Percentiles rank a stretch among this genome's conserved stretches.
phyloP scores from a whole-genome alignment of 2,113 vertebrate species.

The Platichthys stellatus region DNA sequence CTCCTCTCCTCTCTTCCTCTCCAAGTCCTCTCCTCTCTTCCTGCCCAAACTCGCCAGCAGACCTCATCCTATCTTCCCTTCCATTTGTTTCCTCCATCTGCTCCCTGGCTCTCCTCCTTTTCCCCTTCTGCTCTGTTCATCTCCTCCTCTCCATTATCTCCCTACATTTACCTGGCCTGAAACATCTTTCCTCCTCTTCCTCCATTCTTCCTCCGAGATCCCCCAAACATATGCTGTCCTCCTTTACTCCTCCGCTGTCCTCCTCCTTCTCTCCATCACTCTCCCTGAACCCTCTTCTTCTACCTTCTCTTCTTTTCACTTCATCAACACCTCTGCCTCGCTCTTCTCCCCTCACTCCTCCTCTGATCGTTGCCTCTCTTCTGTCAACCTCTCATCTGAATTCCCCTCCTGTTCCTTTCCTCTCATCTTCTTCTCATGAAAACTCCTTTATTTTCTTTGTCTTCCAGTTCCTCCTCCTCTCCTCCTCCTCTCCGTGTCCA shows the following conservation, averaged over 20 bases:
- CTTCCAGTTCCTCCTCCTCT: slow-evolving; percentile 4
- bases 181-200: background rate
- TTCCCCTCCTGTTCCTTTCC: background rate
- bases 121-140: background rate
- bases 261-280: no score
- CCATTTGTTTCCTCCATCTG: background rate
- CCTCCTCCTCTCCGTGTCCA: slow-evolving; percentile 6
- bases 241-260: no score
- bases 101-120: background rate
- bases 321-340: background rate
- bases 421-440: background rate
- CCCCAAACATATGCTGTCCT: no score
- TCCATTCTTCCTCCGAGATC: background rate
- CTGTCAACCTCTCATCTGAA: background rate
- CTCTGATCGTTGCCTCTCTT: background rate
- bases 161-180: background rate
- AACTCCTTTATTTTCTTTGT: background rate
- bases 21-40: slow-evolving; percentile 42
- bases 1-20: slow-evolving; percentile 5
- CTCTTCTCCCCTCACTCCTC: background rate
- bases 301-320: background rate
- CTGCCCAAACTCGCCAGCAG: background rate
- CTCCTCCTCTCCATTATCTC: background rate
- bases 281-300: background rate
- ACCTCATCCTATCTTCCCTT: background rate